Base-by-base conservation (phyloP, 2,888 invertebrate species). In the Lepidocyrtoides sp. region DNA sequence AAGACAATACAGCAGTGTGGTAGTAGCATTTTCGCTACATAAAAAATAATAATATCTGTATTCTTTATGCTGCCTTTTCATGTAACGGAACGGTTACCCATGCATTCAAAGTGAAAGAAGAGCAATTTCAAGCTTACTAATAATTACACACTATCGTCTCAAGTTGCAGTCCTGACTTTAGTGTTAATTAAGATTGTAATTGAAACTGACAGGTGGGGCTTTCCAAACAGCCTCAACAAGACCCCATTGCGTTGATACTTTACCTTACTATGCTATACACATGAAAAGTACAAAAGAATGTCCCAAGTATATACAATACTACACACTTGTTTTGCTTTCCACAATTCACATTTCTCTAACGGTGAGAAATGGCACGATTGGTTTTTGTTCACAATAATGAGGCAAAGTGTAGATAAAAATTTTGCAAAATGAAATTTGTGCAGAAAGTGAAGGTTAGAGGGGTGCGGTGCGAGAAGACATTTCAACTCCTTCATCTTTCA, bases 111-210 rank as follows among this genome's bases (percentile, higher is more conserved):
- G 32, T 36, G 20, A 54, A 54, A 8, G 51, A 7, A 5, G n/a
- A 32, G 54, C 32, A 48, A 75, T 83, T 83, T 83, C 26, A 63
- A 44, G 82, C 41, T 57, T 82, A 54, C 29, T 36, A 32, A 57
- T 20, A 82, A 82, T 82, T 63, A 79, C 23, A 66, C 41, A 72
- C 32, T 44, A 51, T 29, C 17, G 83, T 83, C 41, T 89, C 89
- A 60, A 17, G 75, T 89, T 89, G 54, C 88, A 57, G 5, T 66
- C 72, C 26, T 48, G 75, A 54, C 51, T 60, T 41, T 7, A 36
- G 83, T 83, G 89, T 89, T 89, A 89, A 89, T 75, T 89, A 75
- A 44, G 26, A 75, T 17, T 60, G 83, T 75, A 89, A 89, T 83
- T 83, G 60, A 60, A 83, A 23, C 63, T 89, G 89, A 83, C 89